phyloP scores from a whole-genome alignment of 2,797 vertebrate species.

The Pteronotus mesoamericanus region DNA sequence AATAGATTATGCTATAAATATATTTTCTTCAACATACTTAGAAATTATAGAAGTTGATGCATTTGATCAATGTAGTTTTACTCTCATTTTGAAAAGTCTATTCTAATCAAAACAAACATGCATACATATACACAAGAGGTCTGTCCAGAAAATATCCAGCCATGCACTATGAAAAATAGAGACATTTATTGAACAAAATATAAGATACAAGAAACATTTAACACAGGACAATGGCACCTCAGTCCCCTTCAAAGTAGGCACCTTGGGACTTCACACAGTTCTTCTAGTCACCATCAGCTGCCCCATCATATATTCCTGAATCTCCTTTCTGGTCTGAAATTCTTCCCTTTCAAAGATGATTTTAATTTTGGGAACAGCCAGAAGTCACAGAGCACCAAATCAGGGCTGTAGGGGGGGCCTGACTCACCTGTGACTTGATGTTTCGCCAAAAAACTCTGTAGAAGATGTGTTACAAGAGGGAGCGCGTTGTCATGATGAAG shows the following conservation, averaged over 20 bases:
- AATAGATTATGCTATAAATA: not conserved
- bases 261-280: not conserved
- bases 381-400: not conserved
- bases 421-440: not conserved
- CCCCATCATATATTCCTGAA: not conserved
- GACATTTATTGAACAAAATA: not conserved
- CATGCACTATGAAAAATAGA: not conserved
- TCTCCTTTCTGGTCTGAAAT: not conserved
- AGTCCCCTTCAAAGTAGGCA: not conserved
- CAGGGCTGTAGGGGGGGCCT: not conserved
- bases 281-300: not conserved
- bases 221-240: not conserved
- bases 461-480: not conserved
- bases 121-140: not conserved
- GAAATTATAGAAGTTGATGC: not conserved
- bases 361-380: not conserved
- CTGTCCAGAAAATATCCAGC: not conserved
- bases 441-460: not conserved
- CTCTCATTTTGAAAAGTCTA: conserved; percentile 9
- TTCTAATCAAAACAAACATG: not conserved
- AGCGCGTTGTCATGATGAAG: not conserved
- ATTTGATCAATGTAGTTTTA: conserved; percentile 11
- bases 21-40: not conserved
- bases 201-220: not conserved
- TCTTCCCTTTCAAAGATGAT: not conserved